Evolutionary conservation across 1,140 invertebrate species (phyloP).

Genomic region (Ips nitidus): DNA sequence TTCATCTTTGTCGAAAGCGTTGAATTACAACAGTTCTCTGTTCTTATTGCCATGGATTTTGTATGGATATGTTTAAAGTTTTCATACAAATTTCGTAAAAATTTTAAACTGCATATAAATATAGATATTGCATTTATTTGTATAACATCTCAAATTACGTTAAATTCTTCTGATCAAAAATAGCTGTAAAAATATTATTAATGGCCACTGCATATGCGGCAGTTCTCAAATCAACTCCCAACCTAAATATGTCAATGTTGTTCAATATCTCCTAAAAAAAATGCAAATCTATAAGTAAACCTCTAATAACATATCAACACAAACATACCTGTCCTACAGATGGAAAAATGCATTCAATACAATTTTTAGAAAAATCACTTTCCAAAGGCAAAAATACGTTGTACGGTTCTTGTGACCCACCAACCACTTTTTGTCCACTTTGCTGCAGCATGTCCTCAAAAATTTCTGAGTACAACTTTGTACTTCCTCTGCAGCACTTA

Average conservation of each 20-base stretch:
- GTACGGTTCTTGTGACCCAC: constrained; percentile 4
- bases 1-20: too few species aligned
- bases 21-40: too few species aligned
- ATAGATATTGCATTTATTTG: too few species aligned
- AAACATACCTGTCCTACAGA: constrained; percentile 22
- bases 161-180: constrained; percentile 35
- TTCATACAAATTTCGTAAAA: too few species aligned
- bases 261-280: constrained; percentile 74
- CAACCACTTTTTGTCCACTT: neutral
- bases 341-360: constrained; percentile 18
- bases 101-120: too few species aligned
- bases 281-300: neutral
- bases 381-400: constrained; percentile 18
- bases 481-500: constrained; percentile 14
- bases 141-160: constrained; percentile 16
- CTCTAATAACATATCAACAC: neutral
- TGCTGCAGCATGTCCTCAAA: constrained; percentile 8
- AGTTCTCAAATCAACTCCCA: constrained; percentile 79
- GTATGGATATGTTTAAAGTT: too few species aligned
- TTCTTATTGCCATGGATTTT: too few species aligned
- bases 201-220: constrained; percentile 83
- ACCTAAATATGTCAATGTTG: constrained; percentile 65
- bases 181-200: constrained; percentile 74
- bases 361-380: constrained; percentile 15
- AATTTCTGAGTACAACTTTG: constrained; percentile 3